A percentile compares a stretch with the other conserved stretches of the same genome.
Conservation (phyloP, 92 coral and sea anemone genomes). For the Hydrozoanthus gracilis region DNA sequence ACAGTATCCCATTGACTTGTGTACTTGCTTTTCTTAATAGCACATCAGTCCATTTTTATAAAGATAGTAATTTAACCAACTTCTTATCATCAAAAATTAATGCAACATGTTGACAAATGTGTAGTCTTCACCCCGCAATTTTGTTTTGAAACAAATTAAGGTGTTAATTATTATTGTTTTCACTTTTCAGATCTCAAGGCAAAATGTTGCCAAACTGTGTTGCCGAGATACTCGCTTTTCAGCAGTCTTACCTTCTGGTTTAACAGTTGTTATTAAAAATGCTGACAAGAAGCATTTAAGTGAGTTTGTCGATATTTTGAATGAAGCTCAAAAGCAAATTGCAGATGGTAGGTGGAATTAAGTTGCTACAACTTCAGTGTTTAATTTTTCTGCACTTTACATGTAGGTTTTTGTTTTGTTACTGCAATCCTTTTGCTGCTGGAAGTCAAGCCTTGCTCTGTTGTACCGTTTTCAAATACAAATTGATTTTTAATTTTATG, state of each 20-base stretch:
- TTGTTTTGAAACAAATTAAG: background rate
- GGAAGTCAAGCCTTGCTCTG: no score
- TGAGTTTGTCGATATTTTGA: background rate
- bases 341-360: slow-evolving; percentile 18
- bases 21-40: no score
- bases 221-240: slow-evolving; percentile 6
- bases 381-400: background rate
- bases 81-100: no score
- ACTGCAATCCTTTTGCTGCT: no score
- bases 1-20: no score
- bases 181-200: slow-evolving; percentile 18
- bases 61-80: no score
- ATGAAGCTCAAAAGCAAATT: slow-evolving; percentile 8
- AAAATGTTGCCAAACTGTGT: background rate
- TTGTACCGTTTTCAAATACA: no score
- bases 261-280: slow-evolving; percentile 15
- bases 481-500: no score
- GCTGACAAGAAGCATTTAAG: slow-evolving; percentile 15
- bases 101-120: background rate
- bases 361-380: background rate
- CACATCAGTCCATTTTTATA: no score
- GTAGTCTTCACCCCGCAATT: background rate
- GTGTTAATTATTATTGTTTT: no score
- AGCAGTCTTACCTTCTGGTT: slow-evolving; percentile 5
- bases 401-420: no score